A percentile compares a stretch with the other conserved stretches of the same genome.
Conservation (phyloP, 2,888 invertebrate species). For the Calameuta filiformis region DNA sequence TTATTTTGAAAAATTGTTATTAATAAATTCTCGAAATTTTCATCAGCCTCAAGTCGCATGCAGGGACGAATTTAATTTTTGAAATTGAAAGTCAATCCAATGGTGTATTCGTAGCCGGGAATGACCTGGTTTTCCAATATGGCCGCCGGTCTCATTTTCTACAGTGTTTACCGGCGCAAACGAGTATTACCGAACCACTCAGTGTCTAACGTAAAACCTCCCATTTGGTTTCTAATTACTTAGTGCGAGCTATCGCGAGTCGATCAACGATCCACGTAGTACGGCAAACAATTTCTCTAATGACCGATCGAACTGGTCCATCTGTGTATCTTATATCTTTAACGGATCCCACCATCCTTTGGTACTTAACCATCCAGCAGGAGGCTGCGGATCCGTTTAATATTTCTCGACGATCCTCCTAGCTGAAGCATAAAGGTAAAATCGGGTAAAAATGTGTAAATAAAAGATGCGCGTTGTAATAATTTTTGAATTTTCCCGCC, state of each 20-base stretch:
- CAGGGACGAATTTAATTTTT: not conserved
- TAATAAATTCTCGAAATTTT: too few relatives aligned
- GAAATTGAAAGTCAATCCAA: not conserved
- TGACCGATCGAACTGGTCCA: not conserved
- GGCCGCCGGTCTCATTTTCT: not conserved
- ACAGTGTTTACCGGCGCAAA: not conserved
- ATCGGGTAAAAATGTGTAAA: not conserved
- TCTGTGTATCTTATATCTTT: not conserved
- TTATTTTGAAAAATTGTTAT: too few relatives aligned
- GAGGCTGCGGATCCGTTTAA: not conserved
- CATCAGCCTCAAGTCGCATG: not conserved
- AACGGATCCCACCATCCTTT: not conserved
- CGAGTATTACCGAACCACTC: not conserved
- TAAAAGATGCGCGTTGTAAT: not conserved
- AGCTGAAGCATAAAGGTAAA: not conserved
- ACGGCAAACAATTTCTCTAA: not conserved
- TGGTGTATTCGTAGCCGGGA: not conserved
- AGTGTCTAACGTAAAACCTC: not conserved
- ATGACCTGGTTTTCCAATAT: not conserved
- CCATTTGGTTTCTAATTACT: not conserved
- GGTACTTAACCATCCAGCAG: not conserved
- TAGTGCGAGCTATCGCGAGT: not conserved
- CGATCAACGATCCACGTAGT: not conserved
- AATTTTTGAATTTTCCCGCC: not conserved
- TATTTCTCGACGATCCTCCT: not conserved